Percentiles rank a stretch among this genome's conserved stretches.
These are phyloP conservation scores for Trachelipus rathkii DNA, from an alignment of 1,140 invertebrate species.

Conservation along the genomic window DNA sequence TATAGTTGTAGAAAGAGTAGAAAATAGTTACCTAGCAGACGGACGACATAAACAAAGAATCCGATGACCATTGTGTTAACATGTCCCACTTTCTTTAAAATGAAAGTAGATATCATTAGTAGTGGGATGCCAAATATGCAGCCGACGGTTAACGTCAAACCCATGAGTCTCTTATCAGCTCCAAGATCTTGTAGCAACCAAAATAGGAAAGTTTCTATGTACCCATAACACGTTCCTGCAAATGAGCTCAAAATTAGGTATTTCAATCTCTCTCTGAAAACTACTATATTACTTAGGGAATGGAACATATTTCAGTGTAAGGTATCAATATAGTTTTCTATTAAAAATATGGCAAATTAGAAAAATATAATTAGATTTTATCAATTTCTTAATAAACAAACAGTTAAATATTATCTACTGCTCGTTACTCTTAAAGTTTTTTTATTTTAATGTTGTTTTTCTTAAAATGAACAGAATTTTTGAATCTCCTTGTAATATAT, in stretches of 20 bases:
- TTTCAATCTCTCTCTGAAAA: no score
- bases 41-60: slow-evolving; percentile 68
- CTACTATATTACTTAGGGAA: no score
- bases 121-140: slow-evolving; percentile 71
- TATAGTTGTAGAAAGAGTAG: background rate
- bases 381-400: no score
- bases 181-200: slow-evolving; percentile 77
- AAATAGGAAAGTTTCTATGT: slow-evolving; percentile 78
- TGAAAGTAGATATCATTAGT: slow-evolving; percentile 68
- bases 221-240: slow-evolving; percentile 69
- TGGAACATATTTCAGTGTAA: no score
- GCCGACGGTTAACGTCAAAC: slow-evolving; percentile 73
- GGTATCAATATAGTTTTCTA: no score
- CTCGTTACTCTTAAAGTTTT: no score
- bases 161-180: slow-evolving; percentile 72
- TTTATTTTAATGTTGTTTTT: no score
- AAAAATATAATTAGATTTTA: no score
- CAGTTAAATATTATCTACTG: no score
- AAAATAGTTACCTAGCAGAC: slow-evolving; percentile 52
- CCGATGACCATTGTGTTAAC: slow-evolving; percentile 74
- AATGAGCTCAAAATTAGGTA: background rate
- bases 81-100: slow-evolving; percentile 71
- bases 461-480: no score
- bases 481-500: no score
- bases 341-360: no score